Base-by-base conservation (phyloP, 2,888 invertebrate genomes). In the Cephus nigrinus region DNA sequence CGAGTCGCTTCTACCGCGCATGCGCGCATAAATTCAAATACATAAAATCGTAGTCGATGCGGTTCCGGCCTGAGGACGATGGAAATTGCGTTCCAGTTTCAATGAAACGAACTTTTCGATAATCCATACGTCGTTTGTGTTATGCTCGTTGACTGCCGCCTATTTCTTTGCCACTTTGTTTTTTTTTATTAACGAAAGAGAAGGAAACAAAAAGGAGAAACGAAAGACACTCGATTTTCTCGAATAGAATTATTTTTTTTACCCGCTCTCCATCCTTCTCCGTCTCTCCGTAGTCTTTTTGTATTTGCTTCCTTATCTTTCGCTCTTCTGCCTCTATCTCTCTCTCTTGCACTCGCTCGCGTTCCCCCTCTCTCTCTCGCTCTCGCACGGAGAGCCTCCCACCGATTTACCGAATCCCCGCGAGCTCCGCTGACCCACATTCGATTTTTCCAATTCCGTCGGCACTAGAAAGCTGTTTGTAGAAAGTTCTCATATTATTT, bases 401-500 rank as follows among this genome's bases (percentile, higher is more conserved):
- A 55, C 40, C 40, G 40, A 23, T 23, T 55, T 23, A 55, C 23
- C 40, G 40, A 55, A 55, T 55, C 40, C 40, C 40, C 40, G 40
- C 40, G 40, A 55, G 78, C 83, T 83, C 84, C 81, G 84, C 83
- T 88, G 88, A 89, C 88, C 88, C 84, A 88, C 86, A 89, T 88
- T 86, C 84, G 85, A 88, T 88, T 88, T 88, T 88, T 88, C 88
- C 87, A 86, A 88, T 88, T 88, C 88, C 75, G 76, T 78, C 75
- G 69, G 80, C 84, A 86, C 85, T 86, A 86, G 86, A 86, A 86
- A 86, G 86, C 87, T 84, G 78, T 79, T 85, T 82, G 86, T 89
- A 90, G 90, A 90, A 90, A 90, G 90, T 90, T 86, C 81, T 83
- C 84, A 84, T 88, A 87, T 88, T 88, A 88, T 89, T 89, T 87